Percentiles rank a stretch among this genome's conserved stretches.
These are phyloP conservation scores for Esox niger DNA, from an alignment of 2,113 vertebrate species.

Conservation along the genomic window DNA sequence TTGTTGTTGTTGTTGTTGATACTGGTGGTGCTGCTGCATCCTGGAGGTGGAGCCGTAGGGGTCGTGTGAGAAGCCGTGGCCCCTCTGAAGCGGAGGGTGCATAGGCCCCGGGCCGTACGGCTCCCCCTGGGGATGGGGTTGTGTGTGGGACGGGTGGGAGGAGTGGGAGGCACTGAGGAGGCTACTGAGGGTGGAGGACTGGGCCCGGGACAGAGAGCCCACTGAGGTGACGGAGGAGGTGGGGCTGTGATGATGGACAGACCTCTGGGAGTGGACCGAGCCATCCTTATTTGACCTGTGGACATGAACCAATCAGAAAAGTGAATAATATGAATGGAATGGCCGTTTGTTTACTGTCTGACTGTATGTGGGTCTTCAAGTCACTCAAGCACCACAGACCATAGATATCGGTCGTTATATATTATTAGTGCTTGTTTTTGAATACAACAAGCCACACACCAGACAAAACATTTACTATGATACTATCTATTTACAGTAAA, in stretches of 20 bases:
- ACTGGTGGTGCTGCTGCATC: conserved; percentile 77
- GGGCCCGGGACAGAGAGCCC: conserved; percentile 87
- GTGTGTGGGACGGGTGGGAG: conserved; percentile 61
- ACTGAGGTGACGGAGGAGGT: conserved; percentile 92
- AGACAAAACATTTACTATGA: not conserved
- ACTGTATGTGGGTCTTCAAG: conserved; percentile 1
- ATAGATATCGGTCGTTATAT: not conserved
- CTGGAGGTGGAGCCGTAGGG: conserved; percentile 81
- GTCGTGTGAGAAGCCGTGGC: conserved; percentile 71
- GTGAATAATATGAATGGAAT: not conserved
- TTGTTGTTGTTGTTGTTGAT: conserved; percentile 73
- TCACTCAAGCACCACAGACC: too few relatives aligned
- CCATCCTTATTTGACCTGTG: conserved; percentile 86
- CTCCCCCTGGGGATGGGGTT: conserved; percentile 61
- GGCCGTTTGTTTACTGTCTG: not conserved
- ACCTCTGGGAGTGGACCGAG: conserved; percentile 75
- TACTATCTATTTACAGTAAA: not conserved
- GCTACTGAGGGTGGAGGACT: conserved; percentile 83
- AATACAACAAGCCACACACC: not conserved
- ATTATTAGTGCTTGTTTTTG: not conserved
- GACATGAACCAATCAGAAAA: conserved; percentile 30
- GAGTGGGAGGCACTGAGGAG: conserved; percentile 76
- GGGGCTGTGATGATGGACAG: conserved; percentile 89
- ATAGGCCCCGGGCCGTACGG: conserved; percentile 60
- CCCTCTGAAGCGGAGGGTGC: conserved; percentile 65